These are phyloP conservation scores for Amphimedon queenslandica DNA, from an alignment of 37 sponge, comb jelly and placozoan species.

Conservation along the genomic window DNA sequence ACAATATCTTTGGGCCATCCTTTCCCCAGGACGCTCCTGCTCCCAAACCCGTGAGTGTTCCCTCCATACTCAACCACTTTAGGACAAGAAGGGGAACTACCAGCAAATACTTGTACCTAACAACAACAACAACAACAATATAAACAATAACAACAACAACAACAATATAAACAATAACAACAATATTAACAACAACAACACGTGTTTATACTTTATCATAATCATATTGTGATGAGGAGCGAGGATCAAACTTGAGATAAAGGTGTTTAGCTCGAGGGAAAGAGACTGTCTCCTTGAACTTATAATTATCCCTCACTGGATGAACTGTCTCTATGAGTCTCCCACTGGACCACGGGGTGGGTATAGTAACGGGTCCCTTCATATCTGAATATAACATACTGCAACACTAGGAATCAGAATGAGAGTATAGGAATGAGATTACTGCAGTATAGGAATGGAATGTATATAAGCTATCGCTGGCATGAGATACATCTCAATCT, in stretches of 20 bases:
- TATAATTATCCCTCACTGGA: constrained; percentile 94
- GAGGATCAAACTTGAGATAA: constrained; percentile 88
- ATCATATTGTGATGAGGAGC: constrained; percentile 91
- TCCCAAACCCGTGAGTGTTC: constrained; percentile 91
- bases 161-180: too few relatives aligned
- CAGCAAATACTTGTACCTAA: constrained; percentile 78
- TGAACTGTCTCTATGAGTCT: constrained; percentile 87
- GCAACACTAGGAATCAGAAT: too few relatives aligned
- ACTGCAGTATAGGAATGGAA: not conserved
- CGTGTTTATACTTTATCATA: constrained; percentile 84
- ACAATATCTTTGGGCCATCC: constrained; percentile 94
- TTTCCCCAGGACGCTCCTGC: constrained; percentile 80
- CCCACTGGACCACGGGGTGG: constrained; percentile 93
- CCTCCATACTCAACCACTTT: constrained; percentile 93
- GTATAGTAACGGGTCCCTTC: constrained; percentile 53
- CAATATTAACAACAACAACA: too few relatives aligned
- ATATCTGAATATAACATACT: constrained; percentile 22
- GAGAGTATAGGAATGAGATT: too few relatives aligned
- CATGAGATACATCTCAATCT: constrained; percentile 17
- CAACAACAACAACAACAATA: not conserved
- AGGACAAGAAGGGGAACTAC: constrained; percentile 36
- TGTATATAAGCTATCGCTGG: constrained; percentile 52
- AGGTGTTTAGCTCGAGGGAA: constrained; percentile 92
- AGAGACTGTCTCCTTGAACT: constrained; percentile 91
- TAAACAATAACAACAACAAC: too few relatives aligned